These are phyloP conservation scores for Argyrosomus japonicus DNA, from an alignment of 2,113 vertebrate species.

Conservation along the genomic window DNA sequence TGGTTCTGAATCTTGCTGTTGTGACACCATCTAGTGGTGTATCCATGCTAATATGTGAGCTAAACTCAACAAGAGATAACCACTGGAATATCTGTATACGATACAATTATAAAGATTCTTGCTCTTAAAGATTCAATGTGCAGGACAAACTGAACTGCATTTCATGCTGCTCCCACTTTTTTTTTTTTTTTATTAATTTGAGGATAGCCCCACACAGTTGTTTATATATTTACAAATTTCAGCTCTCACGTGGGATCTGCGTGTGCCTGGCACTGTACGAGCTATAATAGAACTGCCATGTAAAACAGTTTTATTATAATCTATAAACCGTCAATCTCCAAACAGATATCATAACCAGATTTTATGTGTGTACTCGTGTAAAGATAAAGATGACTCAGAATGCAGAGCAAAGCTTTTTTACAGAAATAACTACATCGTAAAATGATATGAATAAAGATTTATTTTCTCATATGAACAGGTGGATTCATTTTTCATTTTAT, in stretches of 20 bases:
- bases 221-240: not conserved
- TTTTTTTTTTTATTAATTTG: not conserved
- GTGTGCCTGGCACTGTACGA: slow-evolving; percentile 4
- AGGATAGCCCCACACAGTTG: not conserved
- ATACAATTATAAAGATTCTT: not conserved
- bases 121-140: not conserved
- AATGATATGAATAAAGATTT: slow-evolving; percentile 92
- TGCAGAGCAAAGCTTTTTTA: slow-evolving; percentile 43
- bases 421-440: slow-evolving; percentile 83
- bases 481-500: slow-evolving; percentile 84
- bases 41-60: not conserved
- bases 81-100: not conserved
- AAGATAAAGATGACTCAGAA: slow-evolving; percentile 16
- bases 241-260: not conserved
- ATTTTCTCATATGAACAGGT: slow-evolving; percentile 92
- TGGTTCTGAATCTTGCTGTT: not conserved
- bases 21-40: slow-evolving; percentile 67
- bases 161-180: not conserved
- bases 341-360: slow-evolving; percentile 29
- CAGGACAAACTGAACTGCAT: not conserved
- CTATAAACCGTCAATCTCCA: slow-evolving; percentile 14
- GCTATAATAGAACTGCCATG: not conserved
- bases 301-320: slow-evolving; percentile 28
- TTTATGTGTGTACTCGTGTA: slow-evolving; percentile 22
- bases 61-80: not conserved